Conservation (phyloP, 2,113 vertebrate genomes). For the Danio rerio region GRCz12tu NC_133196.1:40177501-40178000, state of each 20-base stretch:
- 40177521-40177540: conserved; percentile 72
- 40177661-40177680: conserved; percentile 83
- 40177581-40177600: conserved; percentile 45
- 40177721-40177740: conserved; percentile 93
- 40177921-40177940: conserved; percentile 90
- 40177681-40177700: conserved; percentile 80
- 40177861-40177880: conserved; percentile 93
- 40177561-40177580: conserved; percentile 47
- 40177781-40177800: conserved; percentile 81
- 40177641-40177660: conserved; percentile 81
- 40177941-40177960: conserved; percentile 85
- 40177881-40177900: conserved; percentile 82
- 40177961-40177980: conserved; percentile 92
- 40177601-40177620: conserved; percentile 81
- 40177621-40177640: conserved; percentile 81
- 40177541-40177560: conserved; percentile 55
- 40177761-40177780: conserved; percentile 90
- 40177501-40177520: no score
- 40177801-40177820: conserved; percentile 39
- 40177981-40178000: conserved; percentile 91
- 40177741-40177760: conserved; percentile 89
- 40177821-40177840: conserved; percentile 36
- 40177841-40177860: conserved; percentile 89
- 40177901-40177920: conserved; percentile 88
- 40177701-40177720: conserved; percentile 95